These are phyloP conservation scores for Schizaphis graminum DNA, from an alignment of 2,888 invertebrate species.

Conservation along the genomic window DNA sequence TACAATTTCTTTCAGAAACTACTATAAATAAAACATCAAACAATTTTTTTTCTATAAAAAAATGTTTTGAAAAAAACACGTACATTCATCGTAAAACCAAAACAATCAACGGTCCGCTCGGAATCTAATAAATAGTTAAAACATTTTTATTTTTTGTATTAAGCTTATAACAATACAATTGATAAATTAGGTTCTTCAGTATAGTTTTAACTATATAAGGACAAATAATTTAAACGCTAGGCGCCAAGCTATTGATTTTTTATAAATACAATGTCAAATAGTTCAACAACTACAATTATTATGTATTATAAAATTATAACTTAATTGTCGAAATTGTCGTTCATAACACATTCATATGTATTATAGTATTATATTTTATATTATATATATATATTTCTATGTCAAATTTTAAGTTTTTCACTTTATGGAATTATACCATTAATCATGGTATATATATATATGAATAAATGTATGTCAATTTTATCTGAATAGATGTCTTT, in stretches of 20 bases:
- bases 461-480: background rate
- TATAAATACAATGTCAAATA: background rate
- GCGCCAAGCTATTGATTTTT: conserved; percentile 11
- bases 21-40: background rate
- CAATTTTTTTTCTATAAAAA: background rate
- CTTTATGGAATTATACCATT: background rate
- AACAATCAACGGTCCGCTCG: background rate
- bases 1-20: background rate
- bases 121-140: background rate
- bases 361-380: background rate
- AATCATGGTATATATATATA: background rate
- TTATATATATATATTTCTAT: background rate
- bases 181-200: background rate
- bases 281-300: background rate
- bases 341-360: background rate
- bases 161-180: background rate
- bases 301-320: background rate
- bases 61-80: background rate
- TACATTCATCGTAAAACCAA: background rate
- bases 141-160: background rate
- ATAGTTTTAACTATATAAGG: background rate
- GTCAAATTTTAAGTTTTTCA: background rate
- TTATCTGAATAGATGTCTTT: background rate
- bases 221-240: background rate
- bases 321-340: background rate